Evolutionary conservation across 1,140 invertebrate genomes (phyloP), one percentile per base, ranked within the genome.

Genomic region (Samia ricini): DNA sequence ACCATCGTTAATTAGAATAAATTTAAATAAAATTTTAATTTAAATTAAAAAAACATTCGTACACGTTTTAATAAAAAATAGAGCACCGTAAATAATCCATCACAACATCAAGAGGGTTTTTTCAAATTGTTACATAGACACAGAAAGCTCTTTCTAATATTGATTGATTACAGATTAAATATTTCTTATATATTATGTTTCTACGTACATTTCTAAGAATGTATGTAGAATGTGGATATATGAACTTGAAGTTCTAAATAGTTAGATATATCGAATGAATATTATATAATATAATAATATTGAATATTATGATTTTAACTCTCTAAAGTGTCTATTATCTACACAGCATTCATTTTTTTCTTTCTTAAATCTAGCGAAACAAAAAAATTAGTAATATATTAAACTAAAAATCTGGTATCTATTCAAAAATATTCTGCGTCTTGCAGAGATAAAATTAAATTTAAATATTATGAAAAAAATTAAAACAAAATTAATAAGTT

Each of bases 291-390:
- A n/a, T 68, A 61, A 69, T 58, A 63, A 64, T 67, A 68, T 63
- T 52, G 20, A 24, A 26, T 49, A 59, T 59, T 33, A 49, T 10
- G 4, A 2, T 61, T 66, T 56, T 72, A 72, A 70, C 57, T 65
- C 68, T 55, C 81, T 86, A 89, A 70, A 56, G 62, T 88, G 82
- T 82, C 88, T 91, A 91, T 91, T 91, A 91, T 91, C 91, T 91
- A 91, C 89, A 91, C 91, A 91, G 91, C 91, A 91, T 91, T 90
- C 87, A 68, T 69, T 77, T 81, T 78, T 85, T 15, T 64, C 74
- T n/a, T n/a, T 50, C 21, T 59, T 59, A 23, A 22, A 56, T 56
- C 18, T 59, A 59, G 5, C n/a, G n/a, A 22, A 42, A 23, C 24
- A 18, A 18, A 10, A 20, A 18, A 12, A 36, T 21, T 26, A 29